These are phyloP conservation scores for Agapostemon virescens DNA, from an alignment of 2,888 invertebrate genomes.

Conservation along the genomic window DNA sequence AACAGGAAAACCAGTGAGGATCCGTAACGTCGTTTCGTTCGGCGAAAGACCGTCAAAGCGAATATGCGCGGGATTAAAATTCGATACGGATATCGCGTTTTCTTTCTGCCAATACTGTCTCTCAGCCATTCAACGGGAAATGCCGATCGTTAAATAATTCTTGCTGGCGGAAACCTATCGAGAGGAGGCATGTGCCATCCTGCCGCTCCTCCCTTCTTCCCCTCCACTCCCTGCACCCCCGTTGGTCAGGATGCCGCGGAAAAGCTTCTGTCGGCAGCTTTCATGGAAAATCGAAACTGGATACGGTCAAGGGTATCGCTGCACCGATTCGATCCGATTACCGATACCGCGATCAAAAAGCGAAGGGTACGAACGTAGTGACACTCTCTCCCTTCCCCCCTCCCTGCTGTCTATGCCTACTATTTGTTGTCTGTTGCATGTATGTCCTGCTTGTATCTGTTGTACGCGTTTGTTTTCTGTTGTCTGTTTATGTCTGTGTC, in stretches of 20 bases:
- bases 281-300: constrained; percentile 44
- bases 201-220: background rate
- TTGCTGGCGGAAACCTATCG: constrained; percentile 25
- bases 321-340: constrained; percentile 42
- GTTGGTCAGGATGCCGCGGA: background rate
- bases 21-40: constrained; percentile 9
- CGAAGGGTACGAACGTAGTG: background rate
- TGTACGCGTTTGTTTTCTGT: too few species aligned
- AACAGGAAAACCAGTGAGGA: background rate
- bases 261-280: constrained; percentile 20
- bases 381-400: background rate
- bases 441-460: too few species aligned
- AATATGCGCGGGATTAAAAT: constrained; percentile 38
- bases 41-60: background rate
- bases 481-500: too few species aligned
- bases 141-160: constrained; percentile 48
- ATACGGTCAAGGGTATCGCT: constrained; percentile 48
- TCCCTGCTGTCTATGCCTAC: too few species aligned
- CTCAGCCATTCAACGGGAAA: constrained; percentile 26
- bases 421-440: too few species aligned
- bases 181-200: background rate
- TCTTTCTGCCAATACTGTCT: constrained; percentile 39
- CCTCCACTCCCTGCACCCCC: background rate
- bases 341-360: constrained; percentile 52
- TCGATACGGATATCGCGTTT: constrained; percentile 43